These are phyloP conservation scores for Rhynchotus rufescens DNA, from an alignment of 2,797 vertebrate species.

Conservation along the genomic window DNA sequence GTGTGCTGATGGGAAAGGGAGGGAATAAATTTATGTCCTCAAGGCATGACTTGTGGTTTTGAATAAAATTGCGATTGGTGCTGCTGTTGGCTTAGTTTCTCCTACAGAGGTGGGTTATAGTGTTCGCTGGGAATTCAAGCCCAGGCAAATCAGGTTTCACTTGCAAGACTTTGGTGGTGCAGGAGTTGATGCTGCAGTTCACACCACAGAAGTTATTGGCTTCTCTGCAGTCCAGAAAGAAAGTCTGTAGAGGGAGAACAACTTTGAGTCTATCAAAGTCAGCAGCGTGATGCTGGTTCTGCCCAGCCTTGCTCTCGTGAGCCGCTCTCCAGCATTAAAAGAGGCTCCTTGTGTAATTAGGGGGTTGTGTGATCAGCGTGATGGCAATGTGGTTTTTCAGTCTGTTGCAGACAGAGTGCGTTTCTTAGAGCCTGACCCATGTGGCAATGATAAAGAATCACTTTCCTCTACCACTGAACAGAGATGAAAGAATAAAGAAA, in stretches of 20 bases:
- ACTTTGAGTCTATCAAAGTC: not conserved
- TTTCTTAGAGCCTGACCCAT: not conserved
- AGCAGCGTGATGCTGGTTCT: not conserved
- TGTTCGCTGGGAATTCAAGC: constrained; percentile 31
- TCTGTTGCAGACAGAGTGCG: not conserved
- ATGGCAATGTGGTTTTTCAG: not conserved
- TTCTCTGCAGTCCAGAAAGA: not conserved
- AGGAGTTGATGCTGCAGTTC: not conserved
- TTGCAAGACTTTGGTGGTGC: constrained; percentile 9
- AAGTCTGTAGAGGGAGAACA: not conserved
- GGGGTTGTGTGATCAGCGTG: not conserved
- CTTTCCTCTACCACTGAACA: not conserved
- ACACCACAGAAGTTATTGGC: not conserved
- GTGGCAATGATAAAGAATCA: not conserved
- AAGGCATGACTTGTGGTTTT: constrained; percentile 64
- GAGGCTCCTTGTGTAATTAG: not conserved
- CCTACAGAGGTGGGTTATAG: constrained; percentile 16
- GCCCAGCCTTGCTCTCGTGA: fast-evolving
- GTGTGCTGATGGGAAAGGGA: constrained; percentile 59
- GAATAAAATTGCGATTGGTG: constrained; percentile 52
- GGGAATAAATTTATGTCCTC: constrained; percentile 65
- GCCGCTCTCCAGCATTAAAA: not conserved
- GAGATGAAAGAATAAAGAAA: not conserved
- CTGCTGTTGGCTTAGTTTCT: constrained; percentile 64
- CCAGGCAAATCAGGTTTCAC: constrained; percentile 12